These are phyloP conservation scores for Phainopepla nitens DNA, from an alignment of 2,113 vertebrate species.

Conservation along the genomic window DNA sequence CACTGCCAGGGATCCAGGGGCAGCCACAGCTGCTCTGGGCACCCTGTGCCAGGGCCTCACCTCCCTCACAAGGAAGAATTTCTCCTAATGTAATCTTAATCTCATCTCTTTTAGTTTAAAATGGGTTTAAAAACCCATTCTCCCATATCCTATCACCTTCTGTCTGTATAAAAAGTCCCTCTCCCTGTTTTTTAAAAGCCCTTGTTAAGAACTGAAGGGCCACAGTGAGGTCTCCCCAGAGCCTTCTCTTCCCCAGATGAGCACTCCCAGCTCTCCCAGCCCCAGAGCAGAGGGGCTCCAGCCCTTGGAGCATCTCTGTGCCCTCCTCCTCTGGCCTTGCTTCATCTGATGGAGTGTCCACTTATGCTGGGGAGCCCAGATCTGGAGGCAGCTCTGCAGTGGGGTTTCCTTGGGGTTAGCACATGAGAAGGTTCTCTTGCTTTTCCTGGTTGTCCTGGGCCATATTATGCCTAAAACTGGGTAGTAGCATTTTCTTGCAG, in stretches of 20 bases:
- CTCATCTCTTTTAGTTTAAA: not conserved
- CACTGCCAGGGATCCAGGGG: not conserved
- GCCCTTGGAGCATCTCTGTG: not conserved
- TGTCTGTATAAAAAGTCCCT: not conserved
- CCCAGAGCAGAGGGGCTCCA: not conserved
- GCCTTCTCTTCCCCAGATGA: not conserved
- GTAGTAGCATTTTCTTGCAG: not conserved
- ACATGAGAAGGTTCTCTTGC: not conserved
- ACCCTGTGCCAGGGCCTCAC: accelerated
- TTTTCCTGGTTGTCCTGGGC: not conserved
- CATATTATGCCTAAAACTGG: not conserved
- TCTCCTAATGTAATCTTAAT: not conserved
- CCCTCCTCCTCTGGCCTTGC: not conserved
- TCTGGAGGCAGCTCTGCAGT: not conserved
- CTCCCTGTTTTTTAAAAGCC: not conserved
- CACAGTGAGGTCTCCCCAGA: not conserved
- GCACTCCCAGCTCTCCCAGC: not conserved
- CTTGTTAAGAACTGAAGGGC: not conserved
- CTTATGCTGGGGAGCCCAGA: not conserved
- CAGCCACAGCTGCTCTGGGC: not conserved
- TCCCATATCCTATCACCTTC: not conserved
- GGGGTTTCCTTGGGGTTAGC: not conserved
- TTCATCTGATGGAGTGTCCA: not conserved
- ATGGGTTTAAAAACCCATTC: too few relatives aligned
- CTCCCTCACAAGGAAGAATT: not conserved